Evolutionary conservation across 2,113 vertebrate genomes (phyloP).

Genomic region (Patagioenas fasciata): DNA sequence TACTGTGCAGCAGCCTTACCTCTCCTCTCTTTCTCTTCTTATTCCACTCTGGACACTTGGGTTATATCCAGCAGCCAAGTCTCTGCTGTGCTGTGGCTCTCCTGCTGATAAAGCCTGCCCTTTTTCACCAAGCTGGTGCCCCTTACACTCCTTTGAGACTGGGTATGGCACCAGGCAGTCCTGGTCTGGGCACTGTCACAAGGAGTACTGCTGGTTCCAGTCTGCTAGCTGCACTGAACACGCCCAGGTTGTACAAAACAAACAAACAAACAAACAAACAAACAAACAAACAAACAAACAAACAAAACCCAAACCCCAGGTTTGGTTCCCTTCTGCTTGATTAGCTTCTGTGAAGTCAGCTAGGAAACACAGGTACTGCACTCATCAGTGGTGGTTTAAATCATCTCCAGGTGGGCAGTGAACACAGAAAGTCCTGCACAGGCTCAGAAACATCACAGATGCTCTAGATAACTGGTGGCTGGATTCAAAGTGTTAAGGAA

Average conservation of each 20-base stretch:
- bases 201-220: background rate
- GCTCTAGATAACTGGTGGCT: background rate
- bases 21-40: background rate
- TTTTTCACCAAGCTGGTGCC: background rate
- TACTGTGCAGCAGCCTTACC: background rate
- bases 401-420: background rate
- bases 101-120: accelerated
- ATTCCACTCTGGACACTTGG: background rate
- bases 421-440: background rate
- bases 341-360: background rate
- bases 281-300: no score
- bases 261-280: no score
- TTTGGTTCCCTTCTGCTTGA: background rate
- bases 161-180: background rate
- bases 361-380: background rate
- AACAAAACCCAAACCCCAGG: background rate
- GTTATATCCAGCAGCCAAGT: background rate
- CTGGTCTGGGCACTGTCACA: background rate
- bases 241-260: accelerated
- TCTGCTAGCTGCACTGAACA: background rate
- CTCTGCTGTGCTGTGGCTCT: background rate
- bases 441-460: background rate
- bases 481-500: background rate
- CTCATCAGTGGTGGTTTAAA: background rate
- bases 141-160: background rate